These are phyloP conservation scores for Cephus rjabovi DNA, from an alignment of 2,888 invertebrate species.

Conservation along the genomic window DNA sequence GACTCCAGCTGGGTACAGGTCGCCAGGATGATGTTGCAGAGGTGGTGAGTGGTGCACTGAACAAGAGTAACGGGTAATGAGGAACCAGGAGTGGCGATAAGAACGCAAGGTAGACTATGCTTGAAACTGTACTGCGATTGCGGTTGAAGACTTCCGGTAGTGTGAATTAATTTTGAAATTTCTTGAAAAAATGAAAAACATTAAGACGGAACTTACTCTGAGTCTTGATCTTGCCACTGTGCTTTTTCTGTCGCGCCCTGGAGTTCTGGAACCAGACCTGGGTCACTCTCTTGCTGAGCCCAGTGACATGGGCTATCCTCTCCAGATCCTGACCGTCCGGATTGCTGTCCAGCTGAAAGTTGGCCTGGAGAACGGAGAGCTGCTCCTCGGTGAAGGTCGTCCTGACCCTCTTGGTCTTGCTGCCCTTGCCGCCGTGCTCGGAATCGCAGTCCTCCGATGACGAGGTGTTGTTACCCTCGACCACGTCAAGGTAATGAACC, in stretches of 20 bases:
- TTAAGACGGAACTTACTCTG: slow-evolving; percentile 55
- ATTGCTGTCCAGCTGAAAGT: slow-evolving; percentile 96
- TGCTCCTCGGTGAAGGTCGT: slow-evolving; percentile 98
- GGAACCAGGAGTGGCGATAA: background rate
- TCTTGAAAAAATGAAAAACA: background rate
- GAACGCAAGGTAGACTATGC: background rate
- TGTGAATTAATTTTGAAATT: background rate
- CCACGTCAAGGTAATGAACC: slow-evolving; percentile 92
- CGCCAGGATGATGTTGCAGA: slow-evolving; percentile 53
- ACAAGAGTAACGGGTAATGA: slow-evolving; percentile 5
- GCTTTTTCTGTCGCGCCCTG: slow-evolving; percentile 93
- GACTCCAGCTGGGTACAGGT: slow-evolving; percentile 46
- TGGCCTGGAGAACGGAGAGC: slow-evolving; percentile 92
- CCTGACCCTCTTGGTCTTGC: slow-evolving; percentile 95
- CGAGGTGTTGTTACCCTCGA: slow-evolving; percentile 88
- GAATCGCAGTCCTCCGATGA: slow-evolving; percentile 92
- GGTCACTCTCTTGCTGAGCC: slow-evolving; percentile 92
- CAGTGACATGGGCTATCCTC: slow-evolving; percentile 94
- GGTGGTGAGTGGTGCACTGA: slow-evolving; percentile 59
- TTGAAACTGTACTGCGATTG: background rate
- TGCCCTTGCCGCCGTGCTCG: slow-evolving; percentile 86
- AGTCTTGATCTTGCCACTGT: slow-evolving; percentile 86
- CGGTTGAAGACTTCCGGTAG: background rate
- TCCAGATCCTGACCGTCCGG: slow-evolving; percentile 98
- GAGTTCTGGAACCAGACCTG: slow-evolving; percentile 97